Evolutionary conservation across 2,113 vertebrate genomes (phyloP), one percentile per base, ranked within the genome.

Genomic region (Dasyprocta punctata): DNA sequence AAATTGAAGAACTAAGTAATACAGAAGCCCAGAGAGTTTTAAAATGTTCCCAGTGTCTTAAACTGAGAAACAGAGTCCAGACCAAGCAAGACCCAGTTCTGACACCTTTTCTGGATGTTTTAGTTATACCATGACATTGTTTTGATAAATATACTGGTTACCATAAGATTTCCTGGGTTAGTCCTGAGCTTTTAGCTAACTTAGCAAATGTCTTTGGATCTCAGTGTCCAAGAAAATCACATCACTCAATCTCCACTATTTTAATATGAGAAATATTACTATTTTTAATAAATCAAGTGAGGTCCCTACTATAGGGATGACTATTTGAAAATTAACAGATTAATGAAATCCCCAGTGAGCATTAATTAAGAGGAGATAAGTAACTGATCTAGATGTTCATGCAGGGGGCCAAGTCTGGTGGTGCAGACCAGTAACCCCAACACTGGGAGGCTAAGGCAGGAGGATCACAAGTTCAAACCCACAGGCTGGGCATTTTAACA

Each of bases 1-100:
- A 93, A 86, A 63, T 93, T 95, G 92, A 95, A 90, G 38, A 93
- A 75, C 16, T 67, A 78, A 24, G 30, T 95, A 41, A 38, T 73
- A 44, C 3, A 86, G 56, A 87, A 95, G 13, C n/a, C 38, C 36
- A 69, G 3, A 92, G 12, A 82, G 41, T 84, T 60, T 84, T 47
- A 83, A 36, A 65, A 87, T 78, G 89, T 87, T 77, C 83, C 20
- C 22, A 61, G 1, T 60, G 24, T 84, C 36, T 61, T 71, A 86
- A 95, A 88, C 49, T 88, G 67, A 58, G 49, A 30, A 89, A 77
- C 3, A 47, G 17, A 88, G 13, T 54, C n/a, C 30, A 81, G 60
- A 88, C 26, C 28, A 89, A 95, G 86, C 28, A 89, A 95, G 86
- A 71, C 30, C 28, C 3, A 63, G 26, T 80, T 95, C 82, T 95